A percentile compares a stretch with the other conserved stretches of the same genome.
phyloP scores from a whole-genome alignment of 2,888 invertebrate genomes.

The Hypomecis punctinalis region DNA sequence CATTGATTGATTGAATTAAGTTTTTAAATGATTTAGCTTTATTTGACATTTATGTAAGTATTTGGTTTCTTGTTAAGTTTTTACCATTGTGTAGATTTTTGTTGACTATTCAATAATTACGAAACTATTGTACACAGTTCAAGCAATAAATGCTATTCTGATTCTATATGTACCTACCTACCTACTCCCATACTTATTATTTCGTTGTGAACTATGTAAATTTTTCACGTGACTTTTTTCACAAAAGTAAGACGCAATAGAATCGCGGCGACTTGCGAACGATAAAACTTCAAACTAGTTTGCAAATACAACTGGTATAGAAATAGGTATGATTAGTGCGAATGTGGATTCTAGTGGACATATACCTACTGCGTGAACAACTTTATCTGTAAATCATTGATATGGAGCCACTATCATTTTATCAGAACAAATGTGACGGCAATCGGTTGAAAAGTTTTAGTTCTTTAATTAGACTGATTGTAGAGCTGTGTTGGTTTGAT shows the following conservation, averaged over 20 bases:
- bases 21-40: too few species aligned
- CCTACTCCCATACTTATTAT: background rate
- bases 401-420: background rate
- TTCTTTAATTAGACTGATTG: background rate
- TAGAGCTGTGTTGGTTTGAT: background rate
- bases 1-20: too few species aligned
- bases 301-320: conserved; percentile 33
- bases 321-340: conserved; percentile 43
- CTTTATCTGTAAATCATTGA: background rate
- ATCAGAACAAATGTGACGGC: background rate
- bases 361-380: background rate
- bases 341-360: conserved; percentile 37
- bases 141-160: background rate
- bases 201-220: conserved; percentile 10
- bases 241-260: conserved; percentile 39
- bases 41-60: too few species aligned
- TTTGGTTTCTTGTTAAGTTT: too few species aligned
- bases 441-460: background rate
- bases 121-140: too few species aligned
- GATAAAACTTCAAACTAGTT: conserved; percentile 25
- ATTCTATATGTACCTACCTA: background rate
- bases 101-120: too few species aligned
- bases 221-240: conserved; percentile 27
- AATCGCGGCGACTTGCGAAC: conserved; percentile 28
- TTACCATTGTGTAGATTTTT: too few species aligned